These are phyloP conservation scores for Muscicapa adusta DNA, from an alignment of 2,113 vertebrate genomes.

Conservation along the genomic window DNA sequence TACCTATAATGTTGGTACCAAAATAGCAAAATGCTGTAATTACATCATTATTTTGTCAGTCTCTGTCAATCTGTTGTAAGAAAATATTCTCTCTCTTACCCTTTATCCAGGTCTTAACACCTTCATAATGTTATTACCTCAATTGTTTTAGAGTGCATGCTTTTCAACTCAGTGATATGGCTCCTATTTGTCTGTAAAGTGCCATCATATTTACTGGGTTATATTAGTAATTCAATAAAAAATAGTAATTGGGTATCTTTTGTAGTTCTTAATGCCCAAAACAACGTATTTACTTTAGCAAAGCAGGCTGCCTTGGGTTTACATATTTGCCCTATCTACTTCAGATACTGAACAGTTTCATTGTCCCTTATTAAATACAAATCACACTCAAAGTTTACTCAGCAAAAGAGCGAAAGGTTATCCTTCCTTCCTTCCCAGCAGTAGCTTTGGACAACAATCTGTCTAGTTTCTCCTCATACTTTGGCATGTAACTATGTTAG, in stretches of 20 bases:
- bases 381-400: neutral
- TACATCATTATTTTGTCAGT: slow-evolving; percentile 67
- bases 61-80: slow-evolving; percentile 51
- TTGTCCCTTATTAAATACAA: neutral
- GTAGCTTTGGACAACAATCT: neutral
- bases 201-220: neutral
- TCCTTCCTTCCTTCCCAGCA: neutral
- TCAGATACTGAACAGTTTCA: neutral
- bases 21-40: slow-evolving; percentile 67
- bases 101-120: slow-evolving; percentile 62
- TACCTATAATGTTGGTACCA: slow-evolving; percentile 44
- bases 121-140: slow-evolving; percentile 2
- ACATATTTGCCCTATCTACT: neutral
- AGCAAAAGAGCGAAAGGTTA: neutral
- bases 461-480: neutral
- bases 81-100: slow-evolving; percentile 38
- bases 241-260: neutral
- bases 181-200: neutral
- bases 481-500: neutral
- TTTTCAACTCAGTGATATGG: neutral
- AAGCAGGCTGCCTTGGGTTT: neutral
- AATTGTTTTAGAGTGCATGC: neutral
- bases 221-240: neutral
- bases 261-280: neutral
- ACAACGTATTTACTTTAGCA: neutral